Evolutionary conservation across 1,140 invertebrate genomes (phyloP), one percentile per base, ranked within the genome.

Genomic region (Zaprionus ghesquierei): DNA sequence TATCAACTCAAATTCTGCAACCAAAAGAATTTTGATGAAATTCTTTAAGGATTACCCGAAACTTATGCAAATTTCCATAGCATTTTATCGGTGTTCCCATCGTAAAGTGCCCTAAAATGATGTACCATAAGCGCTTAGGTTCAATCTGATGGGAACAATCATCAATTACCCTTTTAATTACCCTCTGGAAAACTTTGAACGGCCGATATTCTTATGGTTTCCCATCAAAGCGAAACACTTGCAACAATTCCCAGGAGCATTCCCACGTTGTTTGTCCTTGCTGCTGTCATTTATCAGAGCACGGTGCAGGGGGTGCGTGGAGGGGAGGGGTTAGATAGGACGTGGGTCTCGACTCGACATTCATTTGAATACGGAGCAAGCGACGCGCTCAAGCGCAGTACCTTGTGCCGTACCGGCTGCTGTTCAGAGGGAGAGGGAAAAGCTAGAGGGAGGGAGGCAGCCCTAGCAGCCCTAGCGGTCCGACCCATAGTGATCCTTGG

Each of bases 211-310:
- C 33, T 38, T 62, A 49, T 33, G 60, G 60, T 62, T 62, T 29
- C 22, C 23, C 12, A 22, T 10, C 22, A 27, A 15, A 38, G 20
- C 55, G 18, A 59, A 64, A 60, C 76, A 87, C 82, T 87, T 82
- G 79, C 84, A 75, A 64, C 55, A 13, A 56, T 81, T 71, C 44
- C 64, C 69, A 72, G 49, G 59, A 20, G 2, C 3, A 79, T 85
- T 86, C 77, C 81, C 81, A 77, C 77, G 77, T 84, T 82, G 53
- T 58, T 23, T 13, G 12, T 5, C 31, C 9, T 1, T 50, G 22
- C 22, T 56, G 56, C 50, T 77, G 82, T 79, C 81, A 86, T 86
- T 81, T 87, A 82, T 84, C 69, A 84, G 84, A 18, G 46, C 46
- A 51, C 15, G 10, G 27, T 38, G 18, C 4, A 35, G 15, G n/a